Evolutionary conservation across 2,797 vertebrate genomes (phyloP), one percentile per base, ranked within the genome.

Genomic region (Denticeps clupeoides): DNA sequence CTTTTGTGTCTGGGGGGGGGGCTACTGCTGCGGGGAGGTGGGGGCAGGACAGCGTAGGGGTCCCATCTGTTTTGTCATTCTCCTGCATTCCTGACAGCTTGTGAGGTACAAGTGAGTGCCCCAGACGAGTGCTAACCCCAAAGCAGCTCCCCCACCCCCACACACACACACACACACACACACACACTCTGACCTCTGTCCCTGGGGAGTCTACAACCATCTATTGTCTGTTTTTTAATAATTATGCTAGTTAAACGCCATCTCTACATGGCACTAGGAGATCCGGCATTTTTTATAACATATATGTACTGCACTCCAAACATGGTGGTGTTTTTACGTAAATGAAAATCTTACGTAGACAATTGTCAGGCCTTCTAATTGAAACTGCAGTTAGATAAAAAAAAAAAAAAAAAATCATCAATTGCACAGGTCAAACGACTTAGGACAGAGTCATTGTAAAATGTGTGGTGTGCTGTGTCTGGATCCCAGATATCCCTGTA

Each of bases 21-120:
- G 45, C 9, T 24, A 12, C n/a, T 28, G 7, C 26, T 10, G 27
- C 35, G 28, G 47, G 40, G 26, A 26, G 51, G 53, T 37, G 47
- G 63, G 52, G 68, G 63, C 61, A 55, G 65, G 53, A 63, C 72
- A 75, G 65, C 62, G 64, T 69, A 75, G 66, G 64, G 65, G 64
- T 68, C 64, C 77, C 79, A 83, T 83, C 77, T 82, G 80, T 73
- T 79, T 80, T 78, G 71, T 77, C 74, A 72, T 71, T 73, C 69
- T 71, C 60, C 58, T 71, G 60, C 71, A 79, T 80, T 79, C 72
- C 68, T 63, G 60, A 55, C 64, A 67, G 54, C 49, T 53, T 55
- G 41, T 59, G 58, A 55, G 54, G 49, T 58, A 54, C 56, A 47
- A 59, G 71, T 63, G 59, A 76, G 67, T 69, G 64, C 70, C 74